phyloP scores from a whole-genome alignment of 30 jellyfish, hydroid and myxozoan species.

The Aurelia sp. region DNA sequence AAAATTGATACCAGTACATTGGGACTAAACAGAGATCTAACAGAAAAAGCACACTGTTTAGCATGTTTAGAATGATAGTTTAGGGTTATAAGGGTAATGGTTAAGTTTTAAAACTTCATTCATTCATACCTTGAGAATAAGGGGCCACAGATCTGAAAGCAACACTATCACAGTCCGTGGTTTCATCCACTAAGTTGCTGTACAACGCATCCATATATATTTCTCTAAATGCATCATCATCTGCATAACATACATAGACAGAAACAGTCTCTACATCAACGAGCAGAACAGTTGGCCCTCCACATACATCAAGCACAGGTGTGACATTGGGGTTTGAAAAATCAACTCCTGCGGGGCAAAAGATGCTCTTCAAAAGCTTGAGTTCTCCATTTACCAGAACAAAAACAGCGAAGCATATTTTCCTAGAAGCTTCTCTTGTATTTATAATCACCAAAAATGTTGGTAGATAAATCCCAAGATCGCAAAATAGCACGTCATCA shows the following conservation, averaged over 20 bases:
- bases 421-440: background rate
- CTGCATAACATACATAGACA: background rate
- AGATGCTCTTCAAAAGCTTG: background rate
- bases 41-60: too few relatives aligned
- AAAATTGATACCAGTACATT: too few relatives aligned
- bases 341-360: background rate
- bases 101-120: too few relatives aligned
- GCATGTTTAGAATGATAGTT: too few relatives aligned
- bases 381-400: background rate
- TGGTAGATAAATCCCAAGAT: slow-evolving; percentile 10
- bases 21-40: too few relatives aligned
- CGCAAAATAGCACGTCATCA: background rate
- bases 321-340: background rate
- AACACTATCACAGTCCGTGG: background rate
- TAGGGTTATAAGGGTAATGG: too few relatives aligned
- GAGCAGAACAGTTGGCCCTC: slow-evolving; percentile 21
- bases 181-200: background rate
- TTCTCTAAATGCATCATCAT: slow-evolving; percentile 2
- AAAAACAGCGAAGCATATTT: background rate
- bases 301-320: background rate
- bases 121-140: background rate
- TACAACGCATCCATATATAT: background rate
- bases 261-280: background rate
- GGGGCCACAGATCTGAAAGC: background rate
- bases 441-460: background rate